A percentile compares a stretch with the other conserved stretches of the same genome.
Evolutionary conservation across 2,888 invertebrate genomes (phyloP).

Genomic region (Nematopogon swammerdamellus): DNA sequence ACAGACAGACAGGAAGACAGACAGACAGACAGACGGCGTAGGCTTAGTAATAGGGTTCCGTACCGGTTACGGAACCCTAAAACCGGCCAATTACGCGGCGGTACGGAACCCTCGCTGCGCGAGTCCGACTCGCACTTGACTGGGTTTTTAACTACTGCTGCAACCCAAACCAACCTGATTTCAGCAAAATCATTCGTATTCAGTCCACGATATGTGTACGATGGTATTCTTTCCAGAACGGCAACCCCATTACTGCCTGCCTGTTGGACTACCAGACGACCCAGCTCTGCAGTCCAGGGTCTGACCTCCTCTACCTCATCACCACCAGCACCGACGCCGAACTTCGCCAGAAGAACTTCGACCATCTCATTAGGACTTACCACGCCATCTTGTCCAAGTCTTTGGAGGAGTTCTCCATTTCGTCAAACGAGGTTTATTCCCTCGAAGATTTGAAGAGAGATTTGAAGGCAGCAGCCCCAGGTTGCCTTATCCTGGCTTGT

Average conservation of each 20-base stretch:
- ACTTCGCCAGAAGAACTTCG: slow-evolving; percentile 21
- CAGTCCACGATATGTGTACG: too few relatives aligned
- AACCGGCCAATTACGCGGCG: too few relatives aligned
- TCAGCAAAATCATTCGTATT: too few relatives aligned
- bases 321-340: slow-evolving; percentile 27
- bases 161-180: too few relatives aligned
- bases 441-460: slow-evolving; percentile 26
- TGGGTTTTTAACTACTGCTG: too few relatives aligned
- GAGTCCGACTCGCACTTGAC: too few relatives aligned
- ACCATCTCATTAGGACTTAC: slow-evolving; percentile 25
- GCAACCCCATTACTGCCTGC: slow-evolving; percentile 27
- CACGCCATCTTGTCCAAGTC: slow-evolving; percentile 23
- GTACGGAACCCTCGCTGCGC: too few relatives aligned
- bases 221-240: slow-evolving; percentile 22
- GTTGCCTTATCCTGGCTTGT: slow-evolving; percentile 36
- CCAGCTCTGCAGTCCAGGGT: slow-evolving; percentile 32
- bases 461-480: slow-evolving; percentile 28
- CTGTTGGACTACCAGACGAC: slow-evolving; percentile 42
- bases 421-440: slow-evolving; percentile 21
- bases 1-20: too few relatives aligned
- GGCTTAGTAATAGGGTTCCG: too few relatives aligned
- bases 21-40: too few relatives aligned
- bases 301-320: slow-evolving; percentile 34
- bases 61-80: too few relatives aligned
- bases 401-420: slow-evolving; percentile 17